phyloP scores from a whole-genome alignment of 1,140 invertebrate genomes.

The Temnothorax longispinosus region DNA sequence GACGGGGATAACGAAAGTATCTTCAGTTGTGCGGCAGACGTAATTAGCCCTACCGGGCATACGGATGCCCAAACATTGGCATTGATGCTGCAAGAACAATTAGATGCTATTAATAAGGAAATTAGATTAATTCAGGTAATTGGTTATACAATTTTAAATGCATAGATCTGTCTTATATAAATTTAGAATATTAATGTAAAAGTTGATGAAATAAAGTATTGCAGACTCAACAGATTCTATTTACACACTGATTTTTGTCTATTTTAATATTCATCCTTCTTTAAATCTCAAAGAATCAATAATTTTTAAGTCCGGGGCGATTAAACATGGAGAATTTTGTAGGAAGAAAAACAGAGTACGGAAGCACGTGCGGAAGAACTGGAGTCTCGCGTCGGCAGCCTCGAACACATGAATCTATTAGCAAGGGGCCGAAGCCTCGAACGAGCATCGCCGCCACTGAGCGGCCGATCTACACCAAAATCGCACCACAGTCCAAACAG shows the following conservation, averaged over 20 bases:
- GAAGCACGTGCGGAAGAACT: slow-evolving; percentile 98
- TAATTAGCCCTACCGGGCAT: slow-evolving; percentile 91
- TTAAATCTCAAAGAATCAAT: background rate
- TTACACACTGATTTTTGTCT: background rate
- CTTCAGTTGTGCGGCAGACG: slow-evolving; percentile 90
- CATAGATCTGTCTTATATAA: background rate
- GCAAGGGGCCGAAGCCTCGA: slow-evolving; percentile 91
- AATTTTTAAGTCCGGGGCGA: background rate
- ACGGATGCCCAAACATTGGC: slow-evolving; percentile 99
- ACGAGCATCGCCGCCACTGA: slow-evolving; percentile 91
- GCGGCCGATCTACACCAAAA: slow-evolving; percentile 93
- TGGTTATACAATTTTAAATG: background rate
- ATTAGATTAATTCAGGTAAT: slow-evolving; percentile 90
- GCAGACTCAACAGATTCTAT: background rate
- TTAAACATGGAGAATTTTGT: slow-evolving; percentile 36
- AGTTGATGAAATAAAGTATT: background rate
- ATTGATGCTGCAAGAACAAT: slow-evolving; percentile 99
- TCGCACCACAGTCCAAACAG: slow-evolving; percentile 91
- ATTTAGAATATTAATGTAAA: background rate
- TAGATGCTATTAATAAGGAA: slow-evolving; percentile 99
- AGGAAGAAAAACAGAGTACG: slow-evolving; percentile 99
- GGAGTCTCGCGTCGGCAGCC: slow-evolving; percentile 97
- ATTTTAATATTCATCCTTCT: background rate
- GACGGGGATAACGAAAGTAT: slow-evolving; percentile 91
- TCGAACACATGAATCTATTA: slow-evolving; percentile 96